Evolutionary conservation across 2,113 vertebrate genomes (phyloP).

Genomic region (Lepisosteus oculatus): DNA sequence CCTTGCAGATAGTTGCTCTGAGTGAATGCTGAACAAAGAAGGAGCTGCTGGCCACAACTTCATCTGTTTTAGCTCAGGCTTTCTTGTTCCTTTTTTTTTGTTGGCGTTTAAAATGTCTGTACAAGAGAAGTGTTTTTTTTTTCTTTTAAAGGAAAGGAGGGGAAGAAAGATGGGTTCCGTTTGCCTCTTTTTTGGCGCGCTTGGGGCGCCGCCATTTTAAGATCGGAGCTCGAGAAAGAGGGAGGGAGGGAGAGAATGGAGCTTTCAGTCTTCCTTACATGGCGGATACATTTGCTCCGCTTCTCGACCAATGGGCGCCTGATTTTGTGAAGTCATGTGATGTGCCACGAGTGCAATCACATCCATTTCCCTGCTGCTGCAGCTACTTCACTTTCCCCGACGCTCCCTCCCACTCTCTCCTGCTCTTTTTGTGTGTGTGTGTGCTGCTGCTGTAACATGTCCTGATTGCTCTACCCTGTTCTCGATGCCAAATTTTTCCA

Average conservation of each 20-base stretch:
- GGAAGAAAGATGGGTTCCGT: slow-evolving; percentile 39
- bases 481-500: slow-evolving; percentile 59
- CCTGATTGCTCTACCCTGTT: slow-evolving; percentile 53
- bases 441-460: neutral
- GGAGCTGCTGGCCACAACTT: slow-evolving; percentile 59
- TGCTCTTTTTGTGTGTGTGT: slow-evolving; percentile 10
- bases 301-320: slow-evolving; percentile 73
- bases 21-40: slow-evolving; percentile 75
- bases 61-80: slow-evolving; percentile 88
- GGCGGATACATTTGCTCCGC: slow-evolving; percentile 75
- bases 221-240: slow-evolving; percentile 54
- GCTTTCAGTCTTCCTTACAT: slow-evolving; percentile 80
- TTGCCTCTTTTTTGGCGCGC: slow-evolving; percentile 54
- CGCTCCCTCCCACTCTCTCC: slow-evolving; percentile 45
- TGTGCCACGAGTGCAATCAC: slow-evolving; percentile 78
- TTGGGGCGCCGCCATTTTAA: slow-evolving; percentile 81
- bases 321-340: slow-evolving; percentile 75
- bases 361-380: slow-evolving; percentile 69
- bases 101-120: slow-evolving; percentile 17
- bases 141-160: slow-evolving; percentile 13
- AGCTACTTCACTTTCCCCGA: slow-evolving; percentile 38
- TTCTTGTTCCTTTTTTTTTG: slow-evolving; percentile 20
- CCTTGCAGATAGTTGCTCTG: slow-evolving; percentile 70
- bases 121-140: slow-evolving; percentile 6
- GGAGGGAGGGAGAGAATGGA: slow-evolving; percentile 60